Percentiles rank a stretch among this genome's conserved stretches.
Conservation (phyloP, 2,113 vertebrate species). For the Vicugna pacos region DNA sequence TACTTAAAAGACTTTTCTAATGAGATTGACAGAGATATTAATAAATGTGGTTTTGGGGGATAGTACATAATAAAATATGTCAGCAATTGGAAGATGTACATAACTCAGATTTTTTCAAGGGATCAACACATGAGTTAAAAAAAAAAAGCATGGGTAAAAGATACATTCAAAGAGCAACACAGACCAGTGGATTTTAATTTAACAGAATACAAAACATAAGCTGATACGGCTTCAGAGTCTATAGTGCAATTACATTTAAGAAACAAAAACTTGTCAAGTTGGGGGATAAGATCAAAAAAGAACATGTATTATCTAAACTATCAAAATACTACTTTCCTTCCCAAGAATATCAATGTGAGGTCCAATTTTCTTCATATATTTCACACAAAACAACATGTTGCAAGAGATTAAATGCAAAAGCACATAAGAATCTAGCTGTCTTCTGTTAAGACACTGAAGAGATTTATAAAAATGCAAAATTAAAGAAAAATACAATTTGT, state of each 20-base stretch:
- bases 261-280: not conserved
- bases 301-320: not conserved
- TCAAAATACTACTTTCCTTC: not conserved
- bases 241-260: not conserved
- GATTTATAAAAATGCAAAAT: slow-evolving; percentile 35
- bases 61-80: not conserved
- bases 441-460: slow-evolving; percentile 4
- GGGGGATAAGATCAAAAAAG: not conserved
- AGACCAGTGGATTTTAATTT: slow-evolving; percentile 11
- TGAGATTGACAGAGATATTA: not conserved
- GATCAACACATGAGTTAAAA: not conserved
- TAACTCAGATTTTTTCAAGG: slow-evolving; percentile 33
- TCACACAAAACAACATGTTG: not conserved
- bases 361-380: slow-evolving; percentile 34
- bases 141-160: not conserved
- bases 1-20: not conserved
- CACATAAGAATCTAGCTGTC: not conserved
- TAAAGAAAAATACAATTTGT: slow-evolving; percentile 36
- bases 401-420: not conserved
- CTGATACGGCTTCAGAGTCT: not conserved
- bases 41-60: not conserved
- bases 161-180: not conserved
- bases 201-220: not conserved
- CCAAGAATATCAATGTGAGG: not conserved
- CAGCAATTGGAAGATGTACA: not conserved